These are phyloP conservation scores for Ferdinandea cuprea DNA, from an alignment of 2,888 invertebrate genomes.

Conservation along the genomic window DNA sequence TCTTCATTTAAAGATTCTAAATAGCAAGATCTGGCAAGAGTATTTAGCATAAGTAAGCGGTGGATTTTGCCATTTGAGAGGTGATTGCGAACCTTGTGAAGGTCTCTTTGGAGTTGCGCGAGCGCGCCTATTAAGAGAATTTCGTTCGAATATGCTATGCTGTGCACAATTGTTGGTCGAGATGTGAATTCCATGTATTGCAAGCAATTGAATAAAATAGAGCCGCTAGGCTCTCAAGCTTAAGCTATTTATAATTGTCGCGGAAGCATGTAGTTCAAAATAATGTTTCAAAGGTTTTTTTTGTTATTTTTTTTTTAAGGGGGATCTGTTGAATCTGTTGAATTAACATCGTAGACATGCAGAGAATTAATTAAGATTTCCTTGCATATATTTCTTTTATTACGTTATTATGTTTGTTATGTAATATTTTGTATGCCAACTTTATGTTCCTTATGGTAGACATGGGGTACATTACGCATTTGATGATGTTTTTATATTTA, in stretches of 20 bases:
- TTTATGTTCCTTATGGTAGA: not conserved
- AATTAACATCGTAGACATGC: conserved; percentile 17
- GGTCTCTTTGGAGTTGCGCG: conserved; percentile 40
- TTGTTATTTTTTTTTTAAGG: no score
- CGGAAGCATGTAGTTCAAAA: conserved; percentile 25
- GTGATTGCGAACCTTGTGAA: conserved; percentile 59
- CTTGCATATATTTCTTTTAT: conserved; percentile 23
- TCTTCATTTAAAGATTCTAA: conserved; percentile 22
- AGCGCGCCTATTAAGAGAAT: not conserved
- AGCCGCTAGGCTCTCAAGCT: conserved; percentile 8
- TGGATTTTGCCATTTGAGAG: conserved; percentile 14
- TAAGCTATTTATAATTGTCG: conserved; percentile 16
- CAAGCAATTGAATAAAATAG: conserved; percentile 21
- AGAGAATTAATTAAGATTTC: conserved; percentile 25
- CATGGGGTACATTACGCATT: not conserved
- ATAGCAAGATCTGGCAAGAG: conserved; percentile 11
- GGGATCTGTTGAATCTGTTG: conserved; percentile 4
- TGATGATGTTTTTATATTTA: no score
- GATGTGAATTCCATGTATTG: not conserved
- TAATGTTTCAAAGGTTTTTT: conserved; percentile 11
- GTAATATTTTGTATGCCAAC: not conserved
- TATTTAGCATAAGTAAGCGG: conserved; percentile 1
- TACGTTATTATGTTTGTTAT: not conserved
- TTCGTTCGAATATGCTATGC: not conserved
- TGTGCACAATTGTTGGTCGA: not conserved